Evolutionary conservation across 2,797 vertebrate genomes (phyloP).

Genomic region (Neopelma chrysocephalum): DNA sequence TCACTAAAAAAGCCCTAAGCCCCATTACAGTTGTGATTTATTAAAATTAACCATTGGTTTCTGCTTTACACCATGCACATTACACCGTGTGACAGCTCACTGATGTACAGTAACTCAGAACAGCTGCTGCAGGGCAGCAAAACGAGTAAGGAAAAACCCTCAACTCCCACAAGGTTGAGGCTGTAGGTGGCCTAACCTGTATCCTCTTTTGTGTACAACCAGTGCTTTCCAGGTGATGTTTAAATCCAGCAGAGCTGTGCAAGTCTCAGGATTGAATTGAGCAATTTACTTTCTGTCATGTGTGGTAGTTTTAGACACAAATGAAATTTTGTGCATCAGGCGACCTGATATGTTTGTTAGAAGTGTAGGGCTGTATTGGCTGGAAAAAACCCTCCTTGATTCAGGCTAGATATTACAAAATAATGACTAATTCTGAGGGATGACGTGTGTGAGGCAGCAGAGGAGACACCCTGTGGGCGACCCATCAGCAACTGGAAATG

Average conservation of each 20-base stretch:
- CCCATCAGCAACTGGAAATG: not conserved
- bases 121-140: not conserved
- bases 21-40: slow-evolving; percentile 13
- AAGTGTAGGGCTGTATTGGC: not conserved
- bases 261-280: not conserved
- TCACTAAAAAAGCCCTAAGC: slow-evolving; percentile 45
- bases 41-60: slow-evolving; percentile 42
- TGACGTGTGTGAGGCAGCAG: not conserved
- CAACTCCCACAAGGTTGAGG: not conserved
- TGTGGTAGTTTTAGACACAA: too few relatives aligned
- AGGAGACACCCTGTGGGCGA: fast-evolving
- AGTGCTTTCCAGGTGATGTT: not conserved
- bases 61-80: not conserved
- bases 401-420: not conserved
- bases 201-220: not conserved
- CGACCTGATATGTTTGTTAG: not conserved
- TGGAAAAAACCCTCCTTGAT: not conserved
- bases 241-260: not conserved
- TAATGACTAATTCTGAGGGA: not conserved
- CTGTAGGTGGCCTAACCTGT: not conserved
- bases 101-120: not conserved
- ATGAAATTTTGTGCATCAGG: not conserved
- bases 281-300: not conserved
- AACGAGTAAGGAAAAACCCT: not conserved
- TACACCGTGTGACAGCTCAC: not conserved